phyloP scores from a whole-genome alignment of 2,797 vertebrate genomes.

The Hozukius guyotensis region DNA sequence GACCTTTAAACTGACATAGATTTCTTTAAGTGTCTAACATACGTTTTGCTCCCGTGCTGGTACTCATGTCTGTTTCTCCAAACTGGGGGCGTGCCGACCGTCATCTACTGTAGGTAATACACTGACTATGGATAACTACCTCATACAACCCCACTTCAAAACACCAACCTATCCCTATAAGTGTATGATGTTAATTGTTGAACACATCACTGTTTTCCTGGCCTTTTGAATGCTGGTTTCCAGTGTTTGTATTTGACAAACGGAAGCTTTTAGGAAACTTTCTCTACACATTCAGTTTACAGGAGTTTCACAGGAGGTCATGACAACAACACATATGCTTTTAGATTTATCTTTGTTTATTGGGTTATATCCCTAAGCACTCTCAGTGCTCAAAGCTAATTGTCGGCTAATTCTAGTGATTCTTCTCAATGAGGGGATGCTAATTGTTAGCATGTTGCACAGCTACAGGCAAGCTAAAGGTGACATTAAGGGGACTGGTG shows the following conservation, averaged over 20 bases:
- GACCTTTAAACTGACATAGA: too few species aligned
- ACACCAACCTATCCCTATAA: too few species aligned
- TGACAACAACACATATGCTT: not conserved
- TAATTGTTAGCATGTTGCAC: slow-evolving; percentile 40
- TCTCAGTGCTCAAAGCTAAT: not conserved
- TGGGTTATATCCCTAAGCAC: not conserved
- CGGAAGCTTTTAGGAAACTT: not conserved
- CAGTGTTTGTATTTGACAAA: not conserved
- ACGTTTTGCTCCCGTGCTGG: too few species aligned
- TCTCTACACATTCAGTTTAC: not conserved
- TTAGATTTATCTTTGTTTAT: not conserved
- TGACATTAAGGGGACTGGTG: slow-evolving; percentile 11
- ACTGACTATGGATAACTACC: too few species aligned
- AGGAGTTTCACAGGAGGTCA: not conserved
- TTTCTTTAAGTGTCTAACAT: too few species aligned
- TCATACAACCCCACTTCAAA: too few species aligned
- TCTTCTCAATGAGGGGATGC: not conserved
- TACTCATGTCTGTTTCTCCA: too few species aligned
- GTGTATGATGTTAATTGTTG: too few species aligned
- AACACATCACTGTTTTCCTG: not conserved
- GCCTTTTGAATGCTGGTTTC: not conserved
- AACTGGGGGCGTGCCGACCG: too few species aligned
- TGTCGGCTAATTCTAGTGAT: not conserved
- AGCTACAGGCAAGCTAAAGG: slow-evolving; percentile 35
- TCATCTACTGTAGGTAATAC: too few species aligned